These are phyloP conservation scores for Trachurus trachurus DNA, from an alignment of 2,797 vertebrate species.

Conservation along the genomic window DNA sequence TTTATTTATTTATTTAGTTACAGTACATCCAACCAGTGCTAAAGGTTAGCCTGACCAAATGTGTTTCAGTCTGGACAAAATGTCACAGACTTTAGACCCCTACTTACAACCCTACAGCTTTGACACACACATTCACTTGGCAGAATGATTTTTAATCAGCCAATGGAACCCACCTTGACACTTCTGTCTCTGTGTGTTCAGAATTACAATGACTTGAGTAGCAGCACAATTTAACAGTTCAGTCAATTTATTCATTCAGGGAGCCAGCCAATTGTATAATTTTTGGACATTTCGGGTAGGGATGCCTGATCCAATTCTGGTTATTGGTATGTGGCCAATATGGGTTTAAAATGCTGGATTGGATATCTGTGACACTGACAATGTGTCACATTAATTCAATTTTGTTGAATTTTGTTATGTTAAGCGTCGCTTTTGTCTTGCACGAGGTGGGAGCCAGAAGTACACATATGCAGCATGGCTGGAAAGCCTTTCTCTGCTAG, in stretches of 20 bases:
- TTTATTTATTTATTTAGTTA: slow-evolving; percentile 24
- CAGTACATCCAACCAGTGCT: slow-evolving; percentile 15
- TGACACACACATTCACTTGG: slow-evolving; percentile 26
- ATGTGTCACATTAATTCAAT: slow-evolving; percentile 31
- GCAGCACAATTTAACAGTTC: slow-evolving; percentile 34
- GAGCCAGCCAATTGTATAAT: slow-evolving; percentile 17
- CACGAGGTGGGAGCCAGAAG: slow-evolving; percentile 25
- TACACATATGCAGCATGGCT: slow-evolving; percentile 13
- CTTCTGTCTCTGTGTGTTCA: slow-evolving; percentile 34
- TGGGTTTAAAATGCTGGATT: slow-evolving; percentile 33
- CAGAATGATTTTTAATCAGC: slow-evolving; percentile 58
- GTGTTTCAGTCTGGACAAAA: slow-evolving; percentile 59
- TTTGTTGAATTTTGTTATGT: slow-evolving; percentile 6
- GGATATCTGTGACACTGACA: slow-evolving; percentile 31
- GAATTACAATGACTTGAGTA: slow-evolving; percentile 49
- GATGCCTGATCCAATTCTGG: slow-evolving; percentile 26
- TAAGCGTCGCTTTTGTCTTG: slow-evolving; percentile 44
- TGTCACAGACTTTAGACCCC: slow-evolving; percentile 49
- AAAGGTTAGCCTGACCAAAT: slow-evolving; percentile 56
- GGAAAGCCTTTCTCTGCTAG: slow-evolving; percentile 28
- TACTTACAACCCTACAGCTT: slow-evolving; percentile 16
- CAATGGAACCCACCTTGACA: slow-evolving; percentile 23
- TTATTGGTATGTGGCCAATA: slow-evolving; percentile 29
- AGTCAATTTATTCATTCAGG: slow-evolving; percentile 37
- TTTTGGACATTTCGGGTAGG: slow-evolving; percentile 18